Conservation (phyloP, 2,888 invertebrate genomes). For the Tethea ocularis region DNA sequence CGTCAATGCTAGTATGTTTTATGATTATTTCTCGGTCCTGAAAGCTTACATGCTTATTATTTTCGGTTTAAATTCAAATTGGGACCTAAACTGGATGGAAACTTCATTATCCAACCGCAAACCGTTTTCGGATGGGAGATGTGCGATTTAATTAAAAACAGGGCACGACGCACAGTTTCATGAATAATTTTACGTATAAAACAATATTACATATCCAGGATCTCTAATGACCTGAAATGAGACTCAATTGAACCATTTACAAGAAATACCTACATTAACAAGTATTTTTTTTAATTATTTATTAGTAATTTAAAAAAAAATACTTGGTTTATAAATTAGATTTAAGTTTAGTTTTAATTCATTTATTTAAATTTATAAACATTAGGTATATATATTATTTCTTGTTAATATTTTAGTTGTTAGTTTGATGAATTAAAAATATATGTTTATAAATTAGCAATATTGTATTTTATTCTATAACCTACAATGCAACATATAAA, state of each 20-base stretch:
- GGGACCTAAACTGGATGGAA: conserved; percentile 37
- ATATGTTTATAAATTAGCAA: not conserved
- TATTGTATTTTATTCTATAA: not conserved
- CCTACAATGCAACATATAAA: too few species aligned
- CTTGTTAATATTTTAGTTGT: too few species aligned
- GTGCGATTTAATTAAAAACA: conserved; percentile 48
- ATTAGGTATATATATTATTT: too few species aligned
- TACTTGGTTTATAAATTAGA: too few species aligned
- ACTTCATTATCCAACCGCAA: conserved; percentile 41
- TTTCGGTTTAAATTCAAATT: conserved; percentile 30
- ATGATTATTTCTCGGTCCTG: not conserved
- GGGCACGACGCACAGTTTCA: conserved; percentile 32
- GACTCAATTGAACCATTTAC: not conserved
- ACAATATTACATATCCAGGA: conserved; percentile 23
- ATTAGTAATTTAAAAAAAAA: too few species aligned
- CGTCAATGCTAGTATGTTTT: not conserved
- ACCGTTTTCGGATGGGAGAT: conserved; percentile 45
- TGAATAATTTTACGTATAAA: conserved; percentile 62
- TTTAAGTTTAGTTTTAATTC: too few species aligned
- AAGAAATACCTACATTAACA: too few species aligned
- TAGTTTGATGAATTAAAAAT: too few species aligned
- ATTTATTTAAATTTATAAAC: too few species aligned
- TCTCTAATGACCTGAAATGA: conserved; percentile 19
- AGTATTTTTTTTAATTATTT: too few species aligned
- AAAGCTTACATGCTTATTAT: not conserved